Evolutionary conservation across 2,888 invertebrate genomes (phyloP).

Genomic region (Platynereis dumerilii): DNA sequence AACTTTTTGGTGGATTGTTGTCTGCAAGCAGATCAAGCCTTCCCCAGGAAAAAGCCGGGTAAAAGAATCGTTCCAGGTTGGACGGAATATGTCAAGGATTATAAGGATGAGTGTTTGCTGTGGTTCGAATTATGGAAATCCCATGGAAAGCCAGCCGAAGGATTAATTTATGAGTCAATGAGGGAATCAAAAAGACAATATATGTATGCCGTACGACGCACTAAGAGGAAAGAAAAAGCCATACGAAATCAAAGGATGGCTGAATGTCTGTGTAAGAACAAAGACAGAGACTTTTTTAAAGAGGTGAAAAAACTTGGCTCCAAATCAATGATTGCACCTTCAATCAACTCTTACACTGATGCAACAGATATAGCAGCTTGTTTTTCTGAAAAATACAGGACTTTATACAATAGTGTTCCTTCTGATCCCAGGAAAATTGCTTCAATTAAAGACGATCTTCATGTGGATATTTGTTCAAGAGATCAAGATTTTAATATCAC

Average conservation of each 20-base stretch:
- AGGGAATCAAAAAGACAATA: constrained; percentile 6
- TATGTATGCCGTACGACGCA: not conserved
- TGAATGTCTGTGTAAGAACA: not conserved
- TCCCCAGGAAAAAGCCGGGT: not conserved
- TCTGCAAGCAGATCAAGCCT: not conserved
- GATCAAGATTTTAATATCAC: not conserved
- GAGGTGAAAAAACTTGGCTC: not conserved
- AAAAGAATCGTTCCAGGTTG: not conserved
- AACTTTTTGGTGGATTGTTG: not conserved
- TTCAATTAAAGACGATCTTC: too few species aligned
- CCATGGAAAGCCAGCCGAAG: not conserved
- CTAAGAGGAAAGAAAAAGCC: constrained; percentile 1
- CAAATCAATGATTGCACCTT: not conserved
- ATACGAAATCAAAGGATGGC: constrained; percentile 1
- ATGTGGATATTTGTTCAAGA: too few species aligned
- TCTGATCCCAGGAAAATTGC: not conserved
- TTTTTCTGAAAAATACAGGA: not conserved
- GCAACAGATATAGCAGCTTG: not conserved
- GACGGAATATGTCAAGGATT: not conserved
- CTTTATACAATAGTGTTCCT: constrained; percentile 4
- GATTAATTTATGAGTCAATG: constrained; percentile 3
- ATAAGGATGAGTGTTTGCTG: not conserved
- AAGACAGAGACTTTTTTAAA: not conserved
- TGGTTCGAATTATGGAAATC: not conserved
- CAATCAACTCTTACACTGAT: not conserved